phyloP scores from a whole-genome alignment of 1,140 invertebrate genomes.

The Grapholita molesta region DNA sequence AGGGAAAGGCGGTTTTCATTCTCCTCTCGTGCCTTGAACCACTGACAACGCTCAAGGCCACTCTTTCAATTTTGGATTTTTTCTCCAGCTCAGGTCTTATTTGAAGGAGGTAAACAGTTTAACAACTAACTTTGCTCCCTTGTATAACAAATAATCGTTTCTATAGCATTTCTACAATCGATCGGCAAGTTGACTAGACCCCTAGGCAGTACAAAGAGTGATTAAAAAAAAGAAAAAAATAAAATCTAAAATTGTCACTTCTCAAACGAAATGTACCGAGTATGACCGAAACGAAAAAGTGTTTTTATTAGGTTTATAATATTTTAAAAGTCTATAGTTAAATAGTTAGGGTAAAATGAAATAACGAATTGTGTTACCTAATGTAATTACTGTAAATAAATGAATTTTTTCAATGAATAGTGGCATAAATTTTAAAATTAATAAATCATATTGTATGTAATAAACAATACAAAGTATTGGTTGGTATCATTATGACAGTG shows the following conservation, averaged over 20 bases:
- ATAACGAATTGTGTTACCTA: conserved; percentile 45
- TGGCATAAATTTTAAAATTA: neutral
- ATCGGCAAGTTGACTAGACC: too few species aligned
- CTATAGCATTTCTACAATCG: too few species aligned
- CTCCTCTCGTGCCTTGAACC: too few species aligned
- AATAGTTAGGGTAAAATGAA: conserved; percentile 58
- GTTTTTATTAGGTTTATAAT: conserved; percentile 9
- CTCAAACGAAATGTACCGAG: neutral
- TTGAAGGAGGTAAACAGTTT: too few species aligned
- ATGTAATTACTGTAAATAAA: conserved; percentile 17
- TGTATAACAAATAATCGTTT: too few species aligned
- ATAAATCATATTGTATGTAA: neutral
- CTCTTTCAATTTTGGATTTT: too few species aligned
- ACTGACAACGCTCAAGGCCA: too few species aligned
- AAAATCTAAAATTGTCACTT: conserved; percentile 35
- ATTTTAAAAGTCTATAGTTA: conserved; percentile 15
- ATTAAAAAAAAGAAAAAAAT: too few species aligned
- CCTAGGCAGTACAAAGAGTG: too few species aligned
- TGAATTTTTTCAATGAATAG: conserved; percentile 13
- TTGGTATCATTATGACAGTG: conserved; percentile 2
- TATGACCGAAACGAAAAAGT: neutral
- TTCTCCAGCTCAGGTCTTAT: too few species aligned
- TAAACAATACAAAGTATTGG: conserved; percentile 15
- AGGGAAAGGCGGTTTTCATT: too few species aligned
- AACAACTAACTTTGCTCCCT: too few species aligned